Percentiles rank a stretch among this genome's conserved stretches.
These are phyloP conservation scores for Peromyscus melanophrys DNA, from an alignment of 2,797 vertebrate genomes.

Conservation along the genomic window DNA sequence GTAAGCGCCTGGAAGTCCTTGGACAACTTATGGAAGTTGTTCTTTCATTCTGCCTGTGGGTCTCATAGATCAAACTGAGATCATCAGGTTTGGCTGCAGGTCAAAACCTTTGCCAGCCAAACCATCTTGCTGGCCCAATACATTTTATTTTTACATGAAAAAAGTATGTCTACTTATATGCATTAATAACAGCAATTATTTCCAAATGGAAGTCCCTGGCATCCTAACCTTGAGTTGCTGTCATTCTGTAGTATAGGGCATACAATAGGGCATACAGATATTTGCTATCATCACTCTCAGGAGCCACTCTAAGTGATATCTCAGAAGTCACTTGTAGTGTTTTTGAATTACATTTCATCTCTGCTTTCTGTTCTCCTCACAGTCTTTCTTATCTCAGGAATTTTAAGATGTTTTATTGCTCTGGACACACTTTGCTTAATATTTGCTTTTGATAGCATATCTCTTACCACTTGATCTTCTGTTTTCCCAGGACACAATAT, in stretches of 20 bases:
- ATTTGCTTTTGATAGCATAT: neutral
- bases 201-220: neutral
- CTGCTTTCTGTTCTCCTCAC: neutral
- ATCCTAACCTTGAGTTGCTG: neutral
- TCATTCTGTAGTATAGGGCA: neutral
- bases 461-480: neutral
- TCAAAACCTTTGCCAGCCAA: neutral
- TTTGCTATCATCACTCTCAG: neutral
- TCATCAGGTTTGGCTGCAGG: neutral
- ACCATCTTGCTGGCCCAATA: neutral
- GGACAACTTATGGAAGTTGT: neutral
- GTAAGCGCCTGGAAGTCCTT: neutral
- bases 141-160: neutral
- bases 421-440: neutral
- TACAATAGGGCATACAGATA: too few species aligned
- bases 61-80: neutral
- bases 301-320: neutral
- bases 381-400: neutral
- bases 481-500: neutral
- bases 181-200: neutral
- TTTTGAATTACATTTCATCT: slow-evolving; percentile 27
- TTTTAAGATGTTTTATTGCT: neutral
- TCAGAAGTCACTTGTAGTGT: neutral
- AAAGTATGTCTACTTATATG: neutral
- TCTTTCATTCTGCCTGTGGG: neutral